Base-by-base conservation (phyloP, 2,113 vertebrate species). In the Dipodomys spectabilis region DNA sequence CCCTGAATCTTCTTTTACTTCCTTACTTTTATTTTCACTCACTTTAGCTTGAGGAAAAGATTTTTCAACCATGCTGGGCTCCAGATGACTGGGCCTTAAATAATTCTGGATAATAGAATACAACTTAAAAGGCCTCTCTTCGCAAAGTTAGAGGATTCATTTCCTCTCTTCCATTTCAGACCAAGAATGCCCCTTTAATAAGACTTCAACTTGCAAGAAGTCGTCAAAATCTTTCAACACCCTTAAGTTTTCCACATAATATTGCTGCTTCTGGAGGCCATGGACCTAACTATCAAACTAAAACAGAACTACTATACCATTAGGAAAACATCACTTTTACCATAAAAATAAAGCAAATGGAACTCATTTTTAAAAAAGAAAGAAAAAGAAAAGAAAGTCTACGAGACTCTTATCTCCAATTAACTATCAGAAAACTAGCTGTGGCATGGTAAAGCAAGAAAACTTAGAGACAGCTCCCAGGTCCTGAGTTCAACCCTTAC, bases 111-210 rank as follows among this genome's bases (percentile, higher is more conserved):
- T 88, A 88, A 80, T 4, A 87, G 62, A 75, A 53, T 44, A 75
- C 35, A 57, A 53, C 4, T 77, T 84, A 79, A 87, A 93, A 86
- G n/a, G 1, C 25, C 73, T 78, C 60, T 28, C 53, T 90, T 72
- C 5, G 44, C 77, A 65, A 83, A 93, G 44, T 57, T 71, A 18
- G 27, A 27, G 10, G 57, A 18, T 22, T 83, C 28, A 32, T 65
- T 68, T 60, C 90, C 45, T 89, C 57, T 84, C 86, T 85, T 92
- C 22, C 77, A 27, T 82, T 93, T 85, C 78, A 88, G 27, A 25
- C 68, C 88, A 81, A 82, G 53, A 27, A 32, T 10, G 32, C 16
- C 19, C 45, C 32, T 92, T 75, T 44, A 91, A 13, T 57, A 27
- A 0, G 13, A 65, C 18, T 44, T 9, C 86, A 86, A 22, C 39